Evolutionary conservation across 2,113 vertebrate species (phyloP).

Genomic region (Pedionomus torquatus): DNA sequence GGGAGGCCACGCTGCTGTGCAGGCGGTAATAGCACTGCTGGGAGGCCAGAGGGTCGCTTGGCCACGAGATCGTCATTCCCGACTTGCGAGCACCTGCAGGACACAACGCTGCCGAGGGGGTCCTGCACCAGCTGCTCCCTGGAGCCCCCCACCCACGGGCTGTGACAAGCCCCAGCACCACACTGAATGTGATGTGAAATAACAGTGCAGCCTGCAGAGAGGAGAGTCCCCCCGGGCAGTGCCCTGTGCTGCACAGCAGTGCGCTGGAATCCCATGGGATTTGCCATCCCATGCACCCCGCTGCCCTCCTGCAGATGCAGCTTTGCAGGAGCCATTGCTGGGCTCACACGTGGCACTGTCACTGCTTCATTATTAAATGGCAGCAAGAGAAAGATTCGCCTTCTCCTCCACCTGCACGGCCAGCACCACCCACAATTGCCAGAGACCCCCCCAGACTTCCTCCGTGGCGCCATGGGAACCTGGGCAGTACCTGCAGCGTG

Average conservation of each 20-base stretch:
- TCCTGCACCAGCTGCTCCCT: rapidly evolving
- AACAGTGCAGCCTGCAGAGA: neutral
- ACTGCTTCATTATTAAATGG: rapidly evolving
- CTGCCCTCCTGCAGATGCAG: neutral
- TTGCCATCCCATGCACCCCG: rapidly evolving
- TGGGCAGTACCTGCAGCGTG: constrained; percentile 69
- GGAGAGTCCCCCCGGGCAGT: neutral
- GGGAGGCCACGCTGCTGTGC: constrained; percentile 83
- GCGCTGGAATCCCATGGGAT: rapidly evolving
- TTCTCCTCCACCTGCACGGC: rapidly evolving
- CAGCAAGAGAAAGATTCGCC: neutral
- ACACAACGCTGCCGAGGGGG: neutral
- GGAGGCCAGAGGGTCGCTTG: constrained; percentile 77
- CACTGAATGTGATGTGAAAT: rapidly evolving
- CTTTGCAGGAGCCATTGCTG: neutral
- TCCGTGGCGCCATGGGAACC: neutral
- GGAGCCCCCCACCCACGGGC: rapidly evolving
- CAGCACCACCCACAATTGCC: neutral
- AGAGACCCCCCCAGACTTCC: neutral
- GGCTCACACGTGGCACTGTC: rapidly evolving
- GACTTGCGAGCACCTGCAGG: constrained; percentile 81
- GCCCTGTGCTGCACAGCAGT: neutral
- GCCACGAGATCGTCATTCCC: constrained; percentile 82
- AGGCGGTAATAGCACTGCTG: constrained; percentile 85
- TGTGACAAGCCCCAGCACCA: rapidly evolving